Evolutionary conservation across 2,113 vertebrate species (phyloP), one percentile per base, ranked within the genome.

Genomic region (Phoenicopterus ruber): DNA sequence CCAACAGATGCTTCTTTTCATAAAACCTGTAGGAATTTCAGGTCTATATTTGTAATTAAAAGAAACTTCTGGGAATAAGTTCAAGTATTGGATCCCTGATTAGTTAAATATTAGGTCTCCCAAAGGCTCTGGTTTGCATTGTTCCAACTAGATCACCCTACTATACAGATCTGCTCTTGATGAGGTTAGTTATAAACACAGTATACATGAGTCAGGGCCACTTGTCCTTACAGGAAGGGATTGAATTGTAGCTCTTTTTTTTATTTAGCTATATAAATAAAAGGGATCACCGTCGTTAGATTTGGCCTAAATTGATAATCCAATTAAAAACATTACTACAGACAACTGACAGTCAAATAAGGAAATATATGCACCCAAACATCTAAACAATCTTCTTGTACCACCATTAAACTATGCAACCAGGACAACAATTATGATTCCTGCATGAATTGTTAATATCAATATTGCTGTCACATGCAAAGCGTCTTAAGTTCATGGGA

Each of bases 11-110:
- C 2, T 94, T 88, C 2, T 1, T 70, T 92, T 83, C 44, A 69
- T 44, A 85, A 89, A 82, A 82, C 15, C 36, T 74, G 25, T 49
- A 86, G 59, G 25, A 95, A 42, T 34, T 85, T 65, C 18, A 59
- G 18, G 40, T 92, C 70, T 94, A 29, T 47, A 67, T 13, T 47
- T 93, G 74, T 72, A 96, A 96, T 84, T 85, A 82, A 85, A 93
- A 87, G 16, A 91, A 79, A 10, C 25, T 82, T 78, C 52, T 72
- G 78, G 70, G 82, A 93, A 71, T 82, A 76, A 76, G 7, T 49
- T 90, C 46, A 46, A 40, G 32, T 84, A 65, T 58, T 79, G 49
- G 31, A 85, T 55, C 16, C n/a, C 74, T 67, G 73, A 63, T 90
- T 78, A 94, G 70, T 90, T 82, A 90, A 88, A 72, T 88, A 69